Evolutionary conservation across 2,113 vertebrate genomes (phyloP).

Genomic region (Gymnorhina tibicen): DNA sequence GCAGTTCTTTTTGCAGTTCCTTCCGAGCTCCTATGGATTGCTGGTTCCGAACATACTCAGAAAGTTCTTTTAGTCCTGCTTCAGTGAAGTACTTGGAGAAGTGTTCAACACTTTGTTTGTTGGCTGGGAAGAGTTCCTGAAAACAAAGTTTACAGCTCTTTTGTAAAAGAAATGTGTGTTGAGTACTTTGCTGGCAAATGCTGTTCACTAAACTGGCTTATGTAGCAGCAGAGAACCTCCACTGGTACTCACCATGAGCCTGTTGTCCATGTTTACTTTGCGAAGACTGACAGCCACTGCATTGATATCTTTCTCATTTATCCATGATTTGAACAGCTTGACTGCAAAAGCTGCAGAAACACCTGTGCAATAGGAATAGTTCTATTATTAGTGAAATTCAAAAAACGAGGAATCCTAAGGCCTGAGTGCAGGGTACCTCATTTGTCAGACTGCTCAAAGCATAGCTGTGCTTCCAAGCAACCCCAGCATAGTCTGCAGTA

Average conservation of each 20-base stretch:
- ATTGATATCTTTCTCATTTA: slow-evolving; percentile 98
- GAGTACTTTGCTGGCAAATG: not conserved
- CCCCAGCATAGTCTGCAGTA: not conserved
- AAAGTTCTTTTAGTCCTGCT: slow-evolving; percentile 94
- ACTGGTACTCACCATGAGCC: slow-evolving; percentile 86
- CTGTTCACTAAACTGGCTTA: not conserved
- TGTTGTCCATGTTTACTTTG: slow-evolving; percentile 98
- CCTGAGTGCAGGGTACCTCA: fast-evolving
- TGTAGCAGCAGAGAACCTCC: not conserved
- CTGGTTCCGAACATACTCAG: slow-evolving; percentile 95
- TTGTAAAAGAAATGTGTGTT: not conserved
- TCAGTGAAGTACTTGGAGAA: slow-evolving; percentile 99
- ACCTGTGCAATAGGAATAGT: slow-evolving; percentile 66
- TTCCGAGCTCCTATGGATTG: slow-evolving; percentile 95
- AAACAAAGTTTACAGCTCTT: not conserved
- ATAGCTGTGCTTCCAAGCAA: not conserved
- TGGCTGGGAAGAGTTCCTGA: slow-evolving; percentile 97
- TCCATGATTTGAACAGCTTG: slow-evolving; percentile 98
- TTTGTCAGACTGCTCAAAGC: not conserved
- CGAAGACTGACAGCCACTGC: slow-evolving; percentile 92
- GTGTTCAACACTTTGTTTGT: slow-evolving; percentile 97
- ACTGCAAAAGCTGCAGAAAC: slow-evolving; percentile 98
- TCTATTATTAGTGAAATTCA: not conserved
- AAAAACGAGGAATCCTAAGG: not conserved
- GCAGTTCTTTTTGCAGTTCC: slow-evolving; percentile 96